Percentiles rank a stretch among this genome's conserved stretches.
Conservation (phyloP, 2,888 invertebrate species). For the Polia nebulosa region DNA sequence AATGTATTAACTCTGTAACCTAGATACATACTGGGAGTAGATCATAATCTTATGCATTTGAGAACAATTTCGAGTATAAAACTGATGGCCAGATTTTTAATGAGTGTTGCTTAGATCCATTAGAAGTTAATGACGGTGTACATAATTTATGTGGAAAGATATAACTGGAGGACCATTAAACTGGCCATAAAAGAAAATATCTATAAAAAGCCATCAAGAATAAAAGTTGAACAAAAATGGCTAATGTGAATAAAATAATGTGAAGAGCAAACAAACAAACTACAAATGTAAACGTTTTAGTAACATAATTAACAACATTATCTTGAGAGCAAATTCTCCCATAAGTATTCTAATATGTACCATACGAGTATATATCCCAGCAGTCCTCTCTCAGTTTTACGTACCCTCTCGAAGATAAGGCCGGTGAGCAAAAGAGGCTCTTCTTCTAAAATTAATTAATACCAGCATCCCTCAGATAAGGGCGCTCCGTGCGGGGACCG, state of each 20-base stretch:
- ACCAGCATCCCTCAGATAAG: slow-evolving; percentile 53
- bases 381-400: slow-evolving; percentile 36
- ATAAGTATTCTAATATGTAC: slow-evolving; percentile 8
- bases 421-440: slow-evolving; percentile 45
- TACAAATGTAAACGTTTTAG: not conserved
- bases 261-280: not conserved
- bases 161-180: not conserved
- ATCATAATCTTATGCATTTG: not conserved
- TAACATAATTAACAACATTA: not conserved
- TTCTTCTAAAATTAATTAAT: slow-evolving; percentile 61
- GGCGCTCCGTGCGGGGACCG: slow-evolving; percentile 33
- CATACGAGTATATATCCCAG: not conserved
- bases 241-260: not conserved
- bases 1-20: not conserved
- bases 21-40: not conserved
- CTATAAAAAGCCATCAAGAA: too few relatives aligned
- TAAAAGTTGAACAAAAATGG: not conserved
- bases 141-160: not conserved
- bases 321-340: slow-evolving; percentile 6
- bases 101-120: not conserved
- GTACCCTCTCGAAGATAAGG: slow-evolving; percentile 41
- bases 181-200: not conserved
- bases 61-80: not conserved
- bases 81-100: not conserved
- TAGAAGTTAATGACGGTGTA: not conserved